These are phyloP conservation scores for Tubulanus polymorphus DNA, from an alignment of 2,888 invertebrate species.

Conservation along the genomic window DNA sequence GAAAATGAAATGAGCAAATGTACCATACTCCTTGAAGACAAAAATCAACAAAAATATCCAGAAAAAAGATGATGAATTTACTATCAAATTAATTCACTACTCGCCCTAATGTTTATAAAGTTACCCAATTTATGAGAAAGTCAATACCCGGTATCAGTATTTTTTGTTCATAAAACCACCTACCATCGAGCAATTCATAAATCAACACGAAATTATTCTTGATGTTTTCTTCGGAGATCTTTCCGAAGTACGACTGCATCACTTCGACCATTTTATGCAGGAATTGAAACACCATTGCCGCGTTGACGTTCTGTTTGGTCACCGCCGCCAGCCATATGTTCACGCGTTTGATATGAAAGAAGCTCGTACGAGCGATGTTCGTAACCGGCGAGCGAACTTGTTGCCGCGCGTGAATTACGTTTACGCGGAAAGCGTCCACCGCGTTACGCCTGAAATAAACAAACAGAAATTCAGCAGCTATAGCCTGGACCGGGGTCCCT, in stretches of 20 bases:
- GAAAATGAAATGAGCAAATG: too few species aligned
- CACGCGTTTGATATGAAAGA: slow-evolving; percentile 97
- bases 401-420: slow-evolving; percentile 98
- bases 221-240: slow-evolving; percentile 99
- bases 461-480: neutral
- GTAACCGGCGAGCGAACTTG: slow-evolving; percentile 95
- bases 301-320: slow-evolving; percentile 99
- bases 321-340: slow-evolving; percentile 99
- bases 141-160: neutral
- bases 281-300: slow-evolving; percentile 99
- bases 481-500: neutral
- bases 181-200: slow-evolving; percentile 96
- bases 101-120: too few species aligned
- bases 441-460: slow-evolving; percentile 71
- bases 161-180: slow-evolving; percentile 29
- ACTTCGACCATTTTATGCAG: slow-evolving; percentile 86
- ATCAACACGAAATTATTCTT: slow-evolving; percentile 99
- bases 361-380: slow-evolving; percentile 97
- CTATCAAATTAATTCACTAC: too few species aligned
- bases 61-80: too few species aligned
- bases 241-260: slow-evolving; percentile 99
- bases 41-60: neutral
- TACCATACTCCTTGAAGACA: too few species aligned
- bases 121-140: neutral
- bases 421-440: slow-evolving; percentile 98